Evolutionary conservation across 2,797 vertebrate genomes (phyloP).

Genomic region (Pseudotriccus pelzelni): DNA sequence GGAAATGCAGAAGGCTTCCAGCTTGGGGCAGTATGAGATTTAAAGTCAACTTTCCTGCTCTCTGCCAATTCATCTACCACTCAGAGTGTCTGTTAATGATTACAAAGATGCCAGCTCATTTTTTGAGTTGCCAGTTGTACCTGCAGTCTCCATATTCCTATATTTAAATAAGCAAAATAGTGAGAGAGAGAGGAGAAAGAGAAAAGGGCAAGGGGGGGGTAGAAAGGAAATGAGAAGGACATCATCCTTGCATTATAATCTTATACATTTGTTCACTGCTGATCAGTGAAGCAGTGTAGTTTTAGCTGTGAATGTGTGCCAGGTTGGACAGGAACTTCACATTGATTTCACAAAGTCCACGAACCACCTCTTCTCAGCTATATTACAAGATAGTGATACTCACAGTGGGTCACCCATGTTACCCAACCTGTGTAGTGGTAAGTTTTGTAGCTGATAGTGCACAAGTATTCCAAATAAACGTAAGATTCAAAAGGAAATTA

Average conservation of each 20-base stretch:
- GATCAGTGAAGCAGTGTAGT: constrained; percentile 23
- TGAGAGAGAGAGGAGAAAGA: neutral
- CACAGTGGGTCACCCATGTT: neutral
- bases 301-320: neutral
- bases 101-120: constrained; percentile 45
- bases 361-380: neutral
- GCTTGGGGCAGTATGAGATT: neutral
- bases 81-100: constrained; percentile 51
- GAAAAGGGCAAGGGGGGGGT: neutral
- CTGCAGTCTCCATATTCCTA: neutral
- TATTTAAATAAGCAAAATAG: constrained; percentile 36
- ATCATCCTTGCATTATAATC: constrained; percentile 19
- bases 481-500: neutral
- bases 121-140: constrained; percentile 48
- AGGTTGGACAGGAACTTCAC: neutral
- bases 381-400: neutral
- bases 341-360: constrained; percentile 6
- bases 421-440: neutral
- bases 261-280: neutral
- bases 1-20: neutral
- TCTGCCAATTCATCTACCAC: constrained; percentile 13
- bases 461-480: neutral
- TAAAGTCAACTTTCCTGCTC: neutral
- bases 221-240: neutral
- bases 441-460: neutral